Evolutionary conservation across 2,888 invertebrate species (phyloP), one percentile per base, ranked within the genome.

Genomic region (Dendrolimus pini): DNA sequence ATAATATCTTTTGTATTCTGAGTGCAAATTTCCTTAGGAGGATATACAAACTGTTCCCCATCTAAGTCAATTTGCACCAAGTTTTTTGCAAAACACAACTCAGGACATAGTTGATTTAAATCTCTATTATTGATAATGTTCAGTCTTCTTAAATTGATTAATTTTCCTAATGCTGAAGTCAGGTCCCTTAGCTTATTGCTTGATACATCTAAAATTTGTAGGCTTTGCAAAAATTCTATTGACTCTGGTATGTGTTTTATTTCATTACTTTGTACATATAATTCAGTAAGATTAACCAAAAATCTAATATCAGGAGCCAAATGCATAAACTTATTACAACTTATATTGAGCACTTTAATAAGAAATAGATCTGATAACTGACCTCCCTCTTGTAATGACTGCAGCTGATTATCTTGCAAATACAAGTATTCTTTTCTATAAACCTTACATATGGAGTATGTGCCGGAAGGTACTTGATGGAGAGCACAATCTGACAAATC

Each of bases 401-500:
- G 91, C 66, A 97, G 84, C 67, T 92, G 92, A 80, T 97, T 97
- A 68, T 92, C 90, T 72, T 95, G 92, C 66, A 94, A 83, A 77
- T 91, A 91, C 65, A 96, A 80, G 61, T 88, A 84, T 74, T 95
- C 94, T 85, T 97, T 97, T 65, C 96, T 92, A 75, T 96, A 94
- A 54, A 97, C 96, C 83, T 94, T 94, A 80, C 96, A 96, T 60
- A 96, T 85, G 41, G 95, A 94, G 83, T 93, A 97, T 58, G 96
- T 94, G 61, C 96, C 96, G 61, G 94, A 89, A 53, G 97, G 96
- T 58, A 97, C 93, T 72, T 86, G 92, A 68, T 92, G 92, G 59
- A 97, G 83, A 74, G 94, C 93, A 82, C 97, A 97, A 65, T 94
- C 94, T 7, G 96, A 95, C 62, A 97, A 80, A 82, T 97, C 96